phyloP scores from a whole-genome alignment of 2,113 vertebrate species.

The Tupaia tana region DNA sequence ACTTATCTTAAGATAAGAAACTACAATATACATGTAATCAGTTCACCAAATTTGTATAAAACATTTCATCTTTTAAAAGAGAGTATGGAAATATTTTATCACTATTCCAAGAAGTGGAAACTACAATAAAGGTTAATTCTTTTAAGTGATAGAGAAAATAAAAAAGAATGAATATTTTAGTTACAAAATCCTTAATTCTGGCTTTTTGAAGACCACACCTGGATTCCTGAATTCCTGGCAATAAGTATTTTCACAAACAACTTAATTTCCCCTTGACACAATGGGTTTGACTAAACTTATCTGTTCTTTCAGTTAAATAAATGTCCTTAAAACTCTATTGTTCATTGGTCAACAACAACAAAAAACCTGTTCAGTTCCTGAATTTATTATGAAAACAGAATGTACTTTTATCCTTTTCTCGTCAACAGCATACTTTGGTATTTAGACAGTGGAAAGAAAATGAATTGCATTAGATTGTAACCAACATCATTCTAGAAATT shows the following conservation, averaged over 20 bases:
- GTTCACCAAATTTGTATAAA: neutral
- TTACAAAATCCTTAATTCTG: neutral
- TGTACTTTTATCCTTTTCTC: constrained; percentile 38
- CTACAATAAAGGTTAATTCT: neutral
- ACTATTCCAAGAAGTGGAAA: neutral
- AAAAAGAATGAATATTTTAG: neutral
- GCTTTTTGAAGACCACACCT: constrained; percentile 1
- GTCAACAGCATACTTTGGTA: constrained; percentile 43
- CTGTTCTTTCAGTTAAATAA: constrained; percentile 62
- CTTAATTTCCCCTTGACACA: constrained; percentile 1
- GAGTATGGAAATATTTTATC: neutral
- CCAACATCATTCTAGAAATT: constrained; percentile 44
- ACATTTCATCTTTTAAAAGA: constrained; percentile 35
- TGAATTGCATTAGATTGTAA: constrained; percentile 31
- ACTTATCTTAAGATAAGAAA: neutral
- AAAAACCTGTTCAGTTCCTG: constrained; percentile 59
- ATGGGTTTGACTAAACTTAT: constrained; percentile 33
- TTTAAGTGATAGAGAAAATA: constrained; percentile 32
- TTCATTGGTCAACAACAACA: constrained; percentile 57
- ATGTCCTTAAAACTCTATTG: constrained; percentile 68
- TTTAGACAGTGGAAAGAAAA: constrained; percentile 69
- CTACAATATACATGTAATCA: neutral
- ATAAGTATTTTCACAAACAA: neutral
- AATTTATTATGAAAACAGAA: constrained; percentile 49
- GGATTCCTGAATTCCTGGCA: constrained; percentile 53